phyloP scores from a whole-genome alignment of 2,888 invertebrate genomes.

The Halocaridina rubra region DNA sequence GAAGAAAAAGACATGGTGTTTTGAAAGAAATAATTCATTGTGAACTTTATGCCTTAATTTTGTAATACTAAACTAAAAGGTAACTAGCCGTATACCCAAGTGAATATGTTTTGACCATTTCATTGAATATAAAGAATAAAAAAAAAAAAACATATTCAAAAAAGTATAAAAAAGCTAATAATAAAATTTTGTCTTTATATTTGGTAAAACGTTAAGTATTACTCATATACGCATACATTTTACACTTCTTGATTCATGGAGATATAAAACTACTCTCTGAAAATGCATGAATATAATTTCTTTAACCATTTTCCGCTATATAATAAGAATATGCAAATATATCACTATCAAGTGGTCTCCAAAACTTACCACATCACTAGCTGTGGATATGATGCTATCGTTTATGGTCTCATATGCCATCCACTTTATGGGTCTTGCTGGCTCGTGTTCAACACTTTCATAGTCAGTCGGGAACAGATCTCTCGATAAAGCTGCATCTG shows the following conservation, averaged over 20 bases:
- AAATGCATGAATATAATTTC: too few relatives aligned
- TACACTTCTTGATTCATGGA: too few relatives aligned
- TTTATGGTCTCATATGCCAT: slow-evolving; percentile 58
- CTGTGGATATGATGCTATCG: slow-evolving; percentile 46
- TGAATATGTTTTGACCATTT: too few relatives aligned
- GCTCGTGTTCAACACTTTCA: slow-evolving; percentile 27
- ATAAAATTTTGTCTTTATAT: too few relatives aligned
- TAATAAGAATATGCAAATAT: background rate
- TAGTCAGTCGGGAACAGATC: slow-evolving; percentile 60
- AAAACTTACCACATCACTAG: slow-evolving; percentile 59
- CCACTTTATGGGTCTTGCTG: slow-evolving; percentile 55
- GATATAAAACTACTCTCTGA: too few relatives aligned
- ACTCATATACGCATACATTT: too few relatives aligned
- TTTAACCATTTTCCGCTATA: background rate
- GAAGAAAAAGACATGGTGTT: background rate
- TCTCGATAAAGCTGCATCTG: slow-evolving; percentile 50
- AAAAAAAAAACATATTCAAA: too few relatives aligned
- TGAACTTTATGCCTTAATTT: background rate
- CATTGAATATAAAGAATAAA: too few relatives aligned
- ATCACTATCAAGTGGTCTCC: background rate
- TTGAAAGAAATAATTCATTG: background rate
- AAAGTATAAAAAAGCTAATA: too few relatives aligned
- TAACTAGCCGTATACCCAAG: too few relatives aligned
- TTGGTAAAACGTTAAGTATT: too few relatives aligned
- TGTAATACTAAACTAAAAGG: too few relatives aligned